Base-by-base conservation (phyloP, 2,797 vertebrate genomes). In the Delichon dasypus region DNA sequence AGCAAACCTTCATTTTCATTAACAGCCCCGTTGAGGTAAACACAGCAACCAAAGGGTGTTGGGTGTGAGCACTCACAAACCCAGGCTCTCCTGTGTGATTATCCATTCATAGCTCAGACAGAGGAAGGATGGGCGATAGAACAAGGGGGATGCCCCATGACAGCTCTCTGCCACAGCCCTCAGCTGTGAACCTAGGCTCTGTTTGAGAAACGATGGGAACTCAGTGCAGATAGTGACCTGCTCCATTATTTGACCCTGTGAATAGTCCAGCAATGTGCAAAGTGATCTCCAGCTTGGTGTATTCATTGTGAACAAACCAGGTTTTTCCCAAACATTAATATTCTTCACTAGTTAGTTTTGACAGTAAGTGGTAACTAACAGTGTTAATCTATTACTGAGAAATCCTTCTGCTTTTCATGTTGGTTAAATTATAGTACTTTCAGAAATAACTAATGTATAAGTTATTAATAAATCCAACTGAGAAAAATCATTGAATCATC, bases 61-160 rank as follows among this genome's bases (percentile, higher is more conserved):
- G 0, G 5, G 38, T 2, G 1, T 23, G 32, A 53, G 57, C 42
- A 16, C 3, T 0, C 22, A 15, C 25, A n/a, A 30, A 79, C 22
- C 12, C 30, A 27, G 57, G 13, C 47, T 77, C 54, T 34, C 0
- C 0, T 16, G 14, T 38, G 32, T 0, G 3, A 73, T 81, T 61
- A 42, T 19, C 47, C 70, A 26, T 80, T 32, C 82, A 36, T 9
- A n/a, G 60, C 74, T 70, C 48, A 2, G 5, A 70, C 42, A 66
- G 38, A 10, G 0, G 8, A 65, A 1, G 7, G 32, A 30, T 21
- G 17, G 42, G 82, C 54, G 25, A 34, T 2, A 20, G 58, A 61
- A 16, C 0, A 1, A 45, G 21, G 9, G n/a, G 17, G 12, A 27
- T 50, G 51, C 10, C 36, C 8, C 4, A 0, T 0, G 1, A 23